A percentile compares a stretch with the other conserved stretches of the same genome.
Conservation (phyloP, 92 coral and sea anemone genomes). For the Phymanthus crucifer region DNA sequence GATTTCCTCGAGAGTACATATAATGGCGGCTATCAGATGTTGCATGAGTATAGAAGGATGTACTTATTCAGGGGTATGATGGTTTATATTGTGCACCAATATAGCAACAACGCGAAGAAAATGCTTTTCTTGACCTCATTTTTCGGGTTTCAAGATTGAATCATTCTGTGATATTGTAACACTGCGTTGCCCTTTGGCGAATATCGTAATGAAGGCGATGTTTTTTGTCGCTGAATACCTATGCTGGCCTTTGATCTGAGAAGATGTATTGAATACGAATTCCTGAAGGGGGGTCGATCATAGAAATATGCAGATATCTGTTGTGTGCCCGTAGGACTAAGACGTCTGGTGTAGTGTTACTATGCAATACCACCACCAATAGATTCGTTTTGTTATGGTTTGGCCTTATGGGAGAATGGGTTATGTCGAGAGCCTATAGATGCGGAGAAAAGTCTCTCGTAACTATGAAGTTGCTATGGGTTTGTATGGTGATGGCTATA, state of each 20-base stretch:
- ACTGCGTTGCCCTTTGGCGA: conserved; percentile 20
- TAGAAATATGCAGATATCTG: background rate
- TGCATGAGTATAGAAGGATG: background rate
- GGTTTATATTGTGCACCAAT: background rate
- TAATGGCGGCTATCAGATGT: background rate
- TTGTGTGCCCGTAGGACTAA: background rate
- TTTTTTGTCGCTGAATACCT: conserved; percentile 10
- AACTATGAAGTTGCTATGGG: conserved; percentile 1
- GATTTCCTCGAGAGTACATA: background rate
- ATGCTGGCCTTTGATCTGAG: conserved; percentile 26
- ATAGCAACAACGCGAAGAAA: background rate
- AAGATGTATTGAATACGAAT: conserved; percentile 17
- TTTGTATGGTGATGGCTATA: background rate
- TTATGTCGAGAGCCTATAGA: background rate
- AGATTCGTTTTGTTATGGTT: background rate
- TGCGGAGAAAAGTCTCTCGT: background rate
- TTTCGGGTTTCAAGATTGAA: background rate
- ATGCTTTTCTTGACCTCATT: background rate
- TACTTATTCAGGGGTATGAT: background rate
- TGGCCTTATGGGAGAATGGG: background rate
- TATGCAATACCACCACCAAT: background rate
- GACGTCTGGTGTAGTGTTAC: background rate
- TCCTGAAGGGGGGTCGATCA: conserved; percentile 3
- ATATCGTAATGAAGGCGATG: background rate
- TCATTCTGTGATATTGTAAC: background rate